phyloP scores from a whole-genome alignment of 1,140 invertebrate species.

The Amphibalanus amphitrite region DNA sequence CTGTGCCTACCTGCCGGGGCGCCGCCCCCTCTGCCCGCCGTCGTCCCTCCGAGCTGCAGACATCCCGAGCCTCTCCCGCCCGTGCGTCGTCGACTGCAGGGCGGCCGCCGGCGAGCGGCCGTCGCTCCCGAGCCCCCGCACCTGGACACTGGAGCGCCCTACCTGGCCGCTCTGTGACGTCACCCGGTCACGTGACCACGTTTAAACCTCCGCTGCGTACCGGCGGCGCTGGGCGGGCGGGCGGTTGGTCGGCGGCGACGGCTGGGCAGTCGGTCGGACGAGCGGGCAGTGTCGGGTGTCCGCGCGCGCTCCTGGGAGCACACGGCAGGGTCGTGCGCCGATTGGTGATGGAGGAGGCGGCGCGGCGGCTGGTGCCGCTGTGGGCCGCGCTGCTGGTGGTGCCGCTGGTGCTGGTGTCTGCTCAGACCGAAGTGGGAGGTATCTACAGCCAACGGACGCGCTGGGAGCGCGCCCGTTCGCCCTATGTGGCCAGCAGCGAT shows the following conservation, averaged over 20 bases:
- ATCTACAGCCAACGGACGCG: conserved; percentile 7
- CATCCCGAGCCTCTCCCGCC: too few relatives aligned
- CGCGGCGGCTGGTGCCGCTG: not conserved
- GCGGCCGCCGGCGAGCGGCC: too few relatives aligned
- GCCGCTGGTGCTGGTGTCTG: not conserved
- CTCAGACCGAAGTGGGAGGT: conserved; percentile 7
- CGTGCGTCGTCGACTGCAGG: too few relatives aligned
- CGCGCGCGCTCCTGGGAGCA: too few relatives aligned
- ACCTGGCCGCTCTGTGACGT: not conserved
- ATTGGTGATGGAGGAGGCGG: not conserved
- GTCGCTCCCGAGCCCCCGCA: not conserved
- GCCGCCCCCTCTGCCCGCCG: too few relatives aligned
- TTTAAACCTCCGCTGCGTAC: not conserved
- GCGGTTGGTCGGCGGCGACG: too few relatives aligned
- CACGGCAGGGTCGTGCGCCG: too few relatives aligned
- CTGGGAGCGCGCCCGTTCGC: conserved; percentile 35
- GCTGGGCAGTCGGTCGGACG: not conserved
- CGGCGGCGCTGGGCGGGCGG: not conserved
- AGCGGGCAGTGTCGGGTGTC: not conserved
- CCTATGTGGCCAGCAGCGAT: conserved; percentile 60
- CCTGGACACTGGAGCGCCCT: not conserved
- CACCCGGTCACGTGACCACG: not conserved
- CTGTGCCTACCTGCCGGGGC: too few relatives aligned
- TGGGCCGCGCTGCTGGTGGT: not conserved
- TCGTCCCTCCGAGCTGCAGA: too few relatives aligned